Base-by-base conservation (phyloP, 2,888 invertebrate genomes). In the Epinotia ramella region DNA sequence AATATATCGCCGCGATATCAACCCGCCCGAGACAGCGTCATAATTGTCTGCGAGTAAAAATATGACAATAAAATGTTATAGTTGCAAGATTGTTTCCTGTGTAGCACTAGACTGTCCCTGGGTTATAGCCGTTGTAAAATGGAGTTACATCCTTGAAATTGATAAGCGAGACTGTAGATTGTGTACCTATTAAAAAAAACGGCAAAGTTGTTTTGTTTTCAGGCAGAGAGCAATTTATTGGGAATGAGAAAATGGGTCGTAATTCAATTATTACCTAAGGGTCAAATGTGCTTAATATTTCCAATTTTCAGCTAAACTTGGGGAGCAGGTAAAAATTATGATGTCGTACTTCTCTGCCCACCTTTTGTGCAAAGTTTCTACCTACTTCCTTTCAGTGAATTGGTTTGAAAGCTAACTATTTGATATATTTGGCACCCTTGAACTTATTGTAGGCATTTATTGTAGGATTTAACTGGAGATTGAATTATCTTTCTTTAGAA, bases 1-100 rank as follows among this genome's bases (percentile, higher is more conserved):
- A 81, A 85, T 84, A 84, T 83, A 83, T 78, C 77, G 78, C 78
- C 77, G 78, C 77, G 77, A 40, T 63, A 73, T 73, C 73, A 60
- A 73, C 60, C 53, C 20, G 64, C 44, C 33, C n/a, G 59, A 74
- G 75, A 70, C 60, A 75, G 70, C 46, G 75, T 76, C 72, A 72
- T 76, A 72, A 76, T 76, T 72, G 72, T 62, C 66, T 76, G 72
- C 46, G 49, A 18, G 67, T 76, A 76, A 72, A 74, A 76, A 72
- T 76, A 72, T 76, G 56, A 46, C 63, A 76, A 72, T 72, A 72
- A 66, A 76, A 62, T 63, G 68, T 33, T 53, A 56, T 33, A 67
- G 66, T 71, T 56, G 53, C 56, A 28, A 67, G 67, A 72, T 67
- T 24, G 46, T 72, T 72, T 72, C 72, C 76, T 62, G 65, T 60